Evolutionary conservation across 2,888 invertebrate species (phyloP).

Genomic region (Cheilosia pagana): DNA sequence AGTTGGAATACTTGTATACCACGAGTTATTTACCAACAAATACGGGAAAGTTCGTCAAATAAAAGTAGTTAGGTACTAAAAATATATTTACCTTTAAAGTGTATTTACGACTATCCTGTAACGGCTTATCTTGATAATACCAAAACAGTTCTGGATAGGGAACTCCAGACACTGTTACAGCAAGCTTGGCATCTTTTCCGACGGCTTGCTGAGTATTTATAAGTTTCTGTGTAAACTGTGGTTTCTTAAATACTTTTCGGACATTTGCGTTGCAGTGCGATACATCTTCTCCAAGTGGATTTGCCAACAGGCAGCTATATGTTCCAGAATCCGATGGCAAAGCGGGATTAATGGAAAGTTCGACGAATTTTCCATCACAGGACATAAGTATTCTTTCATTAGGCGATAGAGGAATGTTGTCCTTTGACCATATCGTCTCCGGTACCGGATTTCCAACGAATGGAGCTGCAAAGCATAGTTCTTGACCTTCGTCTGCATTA

Average conservation of each 20-base stretch:
- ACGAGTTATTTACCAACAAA: no score
- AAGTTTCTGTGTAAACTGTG: slow-evolving; percentile 89
- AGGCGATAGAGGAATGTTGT: slow-evolving; percentile 87
- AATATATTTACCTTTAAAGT: slow-evolving; percentile 84
- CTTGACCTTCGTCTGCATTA: slow-evolving; percentile 92
- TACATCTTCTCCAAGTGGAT: slow-evolving; percentile 90
- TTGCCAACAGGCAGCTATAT: slow-evolving; percentile 90
- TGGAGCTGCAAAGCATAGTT: slow-evolving; percentile 88
- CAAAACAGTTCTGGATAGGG: slow-evolving; percentile 94
- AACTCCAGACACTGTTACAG: slow-evolving; percentile 91
- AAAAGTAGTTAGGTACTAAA: no score
- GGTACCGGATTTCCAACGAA: slow-evolving; percentile 93
- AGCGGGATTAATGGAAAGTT: slow-evolving; percentile 89
- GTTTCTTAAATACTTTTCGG: slow-evolving; percentile 91
- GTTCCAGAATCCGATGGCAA: slow-evolving; percentile 89
- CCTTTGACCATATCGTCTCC: slow-evolving; percentile 91
- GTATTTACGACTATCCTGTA: slow-evolving; percentile 89
- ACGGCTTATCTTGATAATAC: slow-evolving; percentile 92
- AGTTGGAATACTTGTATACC: no score
- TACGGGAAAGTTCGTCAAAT: no score
- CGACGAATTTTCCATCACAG: slow-evolving; percentile 93
- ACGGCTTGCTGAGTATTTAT: slow-evolving; percentile 87
- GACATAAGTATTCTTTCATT: slow-evolving; percentile 89
- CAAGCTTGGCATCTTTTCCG: slow-evolving; percentile 91
- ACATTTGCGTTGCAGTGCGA: slow-evolving; percentile 89